Evolutionary conservation across 53 echinoderm and acorn worm genomes (phyloP).

Genomic region (Crossaster papposus): DNA sequence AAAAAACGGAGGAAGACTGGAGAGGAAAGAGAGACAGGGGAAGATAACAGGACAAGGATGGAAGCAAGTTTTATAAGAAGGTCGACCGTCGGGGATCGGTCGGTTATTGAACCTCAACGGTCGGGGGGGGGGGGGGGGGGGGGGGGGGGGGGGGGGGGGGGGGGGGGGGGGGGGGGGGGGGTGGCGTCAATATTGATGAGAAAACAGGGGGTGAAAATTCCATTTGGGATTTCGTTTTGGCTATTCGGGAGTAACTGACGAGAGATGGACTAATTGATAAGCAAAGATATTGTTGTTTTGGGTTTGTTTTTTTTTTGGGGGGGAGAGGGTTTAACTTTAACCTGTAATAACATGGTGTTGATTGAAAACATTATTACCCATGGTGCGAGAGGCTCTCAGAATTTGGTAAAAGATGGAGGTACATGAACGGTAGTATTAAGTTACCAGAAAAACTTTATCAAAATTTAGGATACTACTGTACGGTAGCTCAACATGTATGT

Average conservation of each 20-base stretch:
- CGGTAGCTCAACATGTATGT: too few relatives aligned
- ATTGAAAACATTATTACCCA: too few relatives aligned
- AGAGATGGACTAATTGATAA: constrained; percentile 59
- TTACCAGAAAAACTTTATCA: too few relatives aligned
- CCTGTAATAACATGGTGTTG: background rate
- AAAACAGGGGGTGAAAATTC: background rate
- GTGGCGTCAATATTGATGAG: background rate
- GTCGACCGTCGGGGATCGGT: constrained; percentile 1
- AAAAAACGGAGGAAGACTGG: background rate
- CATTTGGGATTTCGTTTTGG: constrained; percentile 34
- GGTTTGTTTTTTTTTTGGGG: background rate
- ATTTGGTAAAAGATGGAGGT: too few relatives aligned
- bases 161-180: background rate
- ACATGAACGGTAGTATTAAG: too few relatives aligned
- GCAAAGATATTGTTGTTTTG: background rate
- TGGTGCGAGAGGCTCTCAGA: too few relatives aligned
- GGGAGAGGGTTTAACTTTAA: background rate
- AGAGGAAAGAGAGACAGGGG: background rate
- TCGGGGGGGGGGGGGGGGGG: background rate
- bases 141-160: background rate
- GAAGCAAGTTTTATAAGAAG: constrained; percentile 36
- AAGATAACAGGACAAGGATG: background rate
- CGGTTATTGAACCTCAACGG: constrained; percentile 43
- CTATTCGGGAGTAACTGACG: constrained; percentile 37
- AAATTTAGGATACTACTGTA: too few relatives aligned